A percentile compares a stretch with the other conserved stretches of the same genome.
Conservation (phyloP, 1,140 invertebrate species). For the Achroia grisella region DNA sequence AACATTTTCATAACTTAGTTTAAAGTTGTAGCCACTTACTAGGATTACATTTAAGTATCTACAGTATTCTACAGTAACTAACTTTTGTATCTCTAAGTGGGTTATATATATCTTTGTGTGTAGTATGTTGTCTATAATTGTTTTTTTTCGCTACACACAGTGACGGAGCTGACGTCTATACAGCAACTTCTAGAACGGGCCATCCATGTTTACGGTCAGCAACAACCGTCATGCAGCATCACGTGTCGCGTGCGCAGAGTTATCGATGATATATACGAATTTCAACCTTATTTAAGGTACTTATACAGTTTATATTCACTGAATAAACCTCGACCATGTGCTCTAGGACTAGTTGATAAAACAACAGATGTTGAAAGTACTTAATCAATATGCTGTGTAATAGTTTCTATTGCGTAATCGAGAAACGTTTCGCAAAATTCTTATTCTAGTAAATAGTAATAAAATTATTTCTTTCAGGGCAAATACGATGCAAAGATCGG, state of each 20-base stretch:
- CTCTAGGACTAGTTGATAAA: slow-evolving; percentile 7
- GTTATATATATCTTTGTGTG: no score
- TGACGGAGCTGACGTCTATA: slow-evolving; percentile 48
- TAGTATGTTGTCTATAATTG: no score
- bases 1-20: no score
- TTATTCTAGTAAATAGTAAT: no score
- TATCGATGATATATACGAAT: slow-evolving; percentile 58
- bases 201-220: slow-evolving; percentile 45
- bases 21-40: no score
- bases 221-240: slow-evolving; percentile 39
- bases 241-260: slow-evolving; percentile 50
- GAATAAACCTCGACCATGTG: background rate
- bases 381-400: background rate
- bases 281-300: slow-evolving; percentile 57
- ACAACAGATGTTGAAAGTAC: background rate
- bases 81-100: no score
- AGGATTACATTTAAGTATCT: no score
- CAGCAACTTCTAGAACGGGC: slow-evolving; percentile 58
- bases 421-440: no score
- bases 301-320: slow-evolving; percentile 3
- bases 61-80: no score
- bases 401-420: background rate
- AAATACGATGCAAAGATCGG: no score
- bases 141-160: slow-evolving; percentile 8
- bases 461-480: no score